Percentiles rank a stretch among this genome's conserved stretches.
Evolutionary conservation across 2,888 invertebrate species (phyloP).

Genomic region (Chrysolina oricalcia): DNA sequence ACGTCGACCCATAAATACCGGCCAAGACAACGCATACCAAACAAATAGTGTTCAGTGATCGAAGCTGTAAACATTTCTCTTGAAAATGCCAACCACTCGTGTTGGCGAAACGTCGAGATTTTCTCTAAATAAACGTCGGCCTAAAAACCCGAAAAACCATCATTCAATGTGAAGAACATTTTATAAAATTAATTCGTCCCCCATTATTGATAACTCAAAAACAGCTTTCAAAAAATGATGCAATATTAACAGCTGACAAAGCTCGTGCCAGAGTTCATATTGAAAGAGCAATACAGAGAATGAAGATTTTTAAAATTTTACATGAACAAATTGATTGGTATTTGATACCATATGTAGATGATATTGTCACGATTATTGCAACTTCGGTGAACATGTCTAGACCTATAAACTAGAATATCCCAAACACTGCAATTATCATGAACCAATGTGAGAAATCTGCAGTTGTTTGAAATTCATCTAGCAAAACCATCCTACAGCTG

Average conservation of each 20-base stretch:
- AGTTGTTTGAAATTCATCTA: too few species aligned
- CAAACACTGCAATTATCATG: too few species aligned
- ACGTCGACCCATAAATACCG: too few species aligned
- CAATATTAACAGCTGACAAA: background rate
- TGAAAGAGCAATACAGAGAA: background rate
- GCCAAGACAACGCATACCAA: too few species aligned
- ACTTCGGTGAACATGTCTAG: background rate
- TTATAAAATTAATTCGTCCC: constrained; percentile 43
- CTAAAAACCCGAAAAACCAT: too few species aligned
- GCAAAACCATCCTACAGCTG: too few species aligned
- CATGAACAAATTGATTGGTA: background rate
- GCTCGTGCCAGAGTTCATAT: background rate
- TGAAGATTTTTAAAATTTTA: background rate
- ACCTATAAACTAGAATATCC: background rate
- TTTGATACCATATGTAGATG: background rate
- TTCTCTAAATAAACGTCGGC: too few species aligned
- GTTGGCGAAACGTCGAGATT: too few species aligned
- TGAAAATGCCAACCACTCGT: too few species aligned
- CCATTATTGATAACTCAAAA: constrained; percentile 36
- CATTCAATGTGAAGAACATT: constrained; percentile 45
- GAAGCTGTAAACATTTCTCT: too few species aligned
- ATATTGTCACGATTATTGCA: background rate
- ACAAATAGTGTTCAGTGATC: too few species aligned
- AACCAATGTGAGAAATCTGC: too few species aligned
- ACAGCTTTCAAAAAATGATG: background rate